Conservation (phyloP, 2,888 invertebrate species). For the Hirtodrosophila histrioides region DNA sequence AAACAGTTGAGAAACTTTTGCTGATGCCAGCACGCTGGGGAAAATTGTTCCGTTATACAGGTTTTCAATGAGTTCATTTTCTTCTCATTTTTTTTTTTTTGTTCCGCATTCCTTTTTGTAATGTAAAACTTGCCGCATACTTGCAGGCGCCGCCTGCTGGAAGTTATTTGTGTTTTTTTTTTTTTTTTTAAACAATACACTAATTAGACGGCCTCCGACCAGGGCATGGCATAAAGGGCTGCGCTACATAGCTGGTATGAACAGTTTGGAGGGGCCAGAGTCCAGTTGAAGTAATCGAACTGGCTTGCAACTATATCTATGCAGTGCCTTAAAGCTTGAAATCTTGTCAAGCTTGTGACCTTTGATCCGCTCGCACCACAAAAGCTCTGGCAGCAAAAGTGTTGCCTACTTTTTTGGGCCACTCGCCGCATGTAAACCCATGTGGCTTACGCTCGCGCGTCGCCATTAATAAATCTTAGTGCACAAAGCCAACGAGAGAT, state of each 20-base stretch:
- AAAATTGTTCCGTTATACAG: constrained; percentile 38
- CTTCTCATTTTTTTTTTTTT: background rate
- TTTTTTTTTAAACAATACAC: constrained; percentile 19
- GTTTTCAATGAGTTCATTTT: constrained; percentile 44
- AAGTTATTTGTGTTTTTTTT: constrained; percentile 15
- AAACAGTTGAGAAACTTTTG: constrained; percentile 49
- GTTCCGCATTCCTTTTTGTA: background rate
- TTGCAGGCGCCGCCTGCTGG: constrained; percentile 49
- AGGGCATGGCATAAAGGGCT: constrained; percentile 2
- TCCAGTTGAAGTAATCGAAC: too few species aligned
- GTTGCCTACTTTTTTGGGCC: constrained; percentile 18
- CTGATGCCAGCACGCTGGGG: constrained; percentile 46
- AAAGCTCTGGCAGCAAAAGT: background rate
- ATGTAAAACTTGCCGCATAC: constrained; percentile 60
- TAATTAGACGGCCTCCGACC: constrained; percentile 36
- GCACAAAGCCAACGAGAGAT: constrained; percentile 29
- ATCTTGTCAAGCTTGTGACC: background rate
- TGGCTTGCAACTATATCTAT: too few species aligned
- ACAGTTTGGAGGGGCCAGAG: too few species aligned
- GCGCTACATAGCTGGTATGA: too few species aligned
- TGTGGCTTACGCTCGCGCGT: background rate
- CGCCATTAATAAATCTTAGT: constrained; percentile 62
- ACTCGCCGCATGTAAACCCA: background rate
- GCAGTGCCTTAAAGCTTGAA: background rate
- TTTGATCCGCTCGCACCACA: background rate